Evolutionary conservation across 2,888 invertebrate species (phyloP).

Genomic region (Yponomeuta cagnagella): DNA sequence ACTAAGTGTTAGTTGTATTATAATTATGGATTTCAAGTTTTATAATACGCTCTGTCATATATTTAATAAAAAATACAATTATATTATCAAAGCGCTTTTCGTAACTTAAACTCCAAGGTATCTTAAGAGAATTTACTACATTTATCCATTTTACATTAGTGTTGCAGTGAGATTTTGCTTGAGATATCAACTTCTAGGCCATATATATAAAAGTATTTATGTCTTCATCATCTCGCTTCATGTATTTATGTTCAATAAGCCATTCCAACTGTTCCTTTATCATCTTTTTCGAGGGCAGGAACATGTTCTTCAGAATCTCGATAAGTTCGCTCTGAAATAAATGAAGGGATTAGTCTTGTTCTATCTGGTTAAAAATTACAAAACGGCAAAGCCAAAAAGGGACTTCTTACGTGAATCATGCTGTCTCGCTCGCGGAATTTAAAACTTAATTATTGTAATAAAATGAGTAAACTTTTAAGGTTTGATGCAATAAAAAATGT

Average conservation of each 20-base stretch:
- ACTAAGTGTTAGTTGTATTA: conserved; percentile 47
- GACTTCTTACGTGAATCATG: too few relatives aligned
- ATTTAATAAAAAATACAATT: conserved; percentile 38
- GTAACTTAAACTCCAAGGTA: not conserved
- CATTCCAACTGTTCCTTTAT: conserved; percentile 99
- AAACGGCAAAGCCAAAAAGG: too few relatives aligned
- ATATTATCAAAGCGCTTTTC: conserved; percentile 12
- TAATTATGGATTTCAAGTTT: conserved; percentile 39
- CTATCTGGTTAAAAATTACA: too few relatives aligned
- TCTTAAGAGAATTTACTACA: conserved; percentile 5
- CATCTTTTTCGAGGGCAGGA: conserved; percentile 98
- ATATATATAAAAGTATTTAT: conserved; percentile 99
- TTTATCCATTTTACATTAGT: conserved; percentile 12
- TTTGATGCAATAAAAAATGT: too few relatives aligned
- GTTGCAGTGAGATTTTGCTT: conserved; percentile 7
- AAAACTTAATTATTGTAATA: too few relatives aligned
- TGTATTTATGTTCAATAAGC: conserved; percentile 99
- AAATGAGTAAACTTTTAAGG: too few relatives aligned
- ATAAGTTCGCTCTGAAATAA: conserved; percentile 89
- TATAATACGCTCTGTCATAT: conserved; percentile 46
- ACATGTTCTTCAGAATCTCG: conserved; percentile 99
- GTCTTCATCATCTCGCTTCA: conserved; percentile 96
- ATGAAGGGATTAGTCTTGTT: not conserved
- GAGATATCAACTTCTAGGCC: conserved; percentile 78
- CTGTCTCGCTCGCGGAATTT: too few relatives aligned